Evolutionary conservation across 2,113 vertebrate species (phyloP).

Genomic region (Tyto alba): DNA sequence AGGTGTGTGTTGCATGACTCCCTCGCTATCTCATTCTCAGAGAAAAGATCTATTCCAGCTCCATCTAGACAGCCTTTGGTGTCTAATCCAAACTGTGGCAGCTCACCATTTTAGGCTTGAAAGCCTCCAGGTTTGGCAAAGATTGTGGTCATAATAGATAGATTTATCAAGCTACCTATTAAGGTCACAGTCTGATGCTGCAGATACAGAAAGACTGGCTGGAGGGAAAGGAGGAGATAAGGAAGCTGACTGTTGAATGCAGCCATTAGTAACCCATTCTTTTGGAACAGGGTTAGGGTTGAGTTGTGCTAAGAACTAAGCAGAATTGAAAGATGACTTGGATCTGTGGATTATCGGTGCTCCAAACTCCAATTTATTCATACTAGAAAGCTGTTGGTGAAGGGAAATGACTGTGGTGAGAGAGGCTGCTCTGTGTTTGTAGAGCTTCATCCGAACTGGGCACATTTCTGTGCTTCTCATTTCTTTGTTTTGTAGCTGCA

Average conservation of each 20-base stretch:
- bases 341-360: neutral
- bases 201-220: neutral
- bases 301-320: neutral
- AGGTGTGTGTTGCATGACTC: neutral
- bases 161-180: neutral
- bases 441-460: neutral
- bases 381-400: neutral
- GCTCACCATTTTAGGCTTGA: neutral
- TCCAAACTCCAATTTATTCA: neutral
- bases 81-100: neutral
- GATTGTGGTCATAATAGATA: neutral
- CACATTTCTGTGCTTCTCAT: neutral
- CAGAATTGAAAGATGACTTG: neutral
- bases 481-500: neutral
- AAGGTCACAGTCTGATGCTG: neutral
- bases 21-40: neutral
- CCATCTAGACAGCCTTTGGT: neutral
- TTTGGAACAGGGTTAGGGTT: neutral
- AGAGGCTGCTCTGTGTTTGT: neutral
- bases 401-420: neutral
- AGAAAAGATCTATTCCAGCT: neutral
- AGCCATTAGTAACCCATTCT: neutral
- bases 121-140: conserved; percentile 20
- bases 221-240: neutral
- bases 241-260: neutral